These are phyloP conservation scores for Holacanthus passer DNA, from an alignment of 2,113 vertebrate species.

Conservation along the genomic window DNA sequence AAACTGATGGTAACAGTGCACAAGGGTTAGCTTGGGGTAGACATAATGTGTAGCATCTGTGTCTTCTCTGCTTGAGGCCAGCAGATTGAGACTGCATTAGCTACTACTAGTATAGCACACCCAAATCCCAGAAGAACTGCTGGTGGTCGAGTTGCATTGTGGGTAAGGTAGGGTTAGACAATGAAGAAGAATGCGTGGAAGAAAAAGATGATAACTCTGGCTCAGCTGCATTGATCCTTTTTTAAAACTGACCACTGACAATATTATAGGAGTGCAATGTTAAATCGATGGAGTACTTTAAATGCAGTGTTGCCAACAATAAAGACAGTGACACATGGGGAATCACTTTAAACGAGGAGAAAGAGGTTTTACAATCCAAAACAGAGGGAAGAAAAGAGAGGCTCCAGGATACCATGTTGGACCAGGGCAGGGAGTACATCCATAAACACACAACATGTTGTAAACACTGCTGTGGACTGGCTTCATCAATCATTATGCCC, in stretches of 20 bases:
- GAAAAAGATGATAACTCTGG: background rate
- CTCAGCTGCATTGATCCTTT: background rate
- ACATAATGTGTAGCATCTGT: background rate
- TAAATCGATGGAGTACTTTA: background rate
- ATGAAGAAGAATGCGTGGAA: background rate
- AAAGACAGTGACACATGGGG: no score
- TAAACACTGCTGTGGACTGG: background rate
- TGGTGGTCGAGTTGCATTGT: background rate
- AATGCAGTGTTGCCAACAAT: background rate
- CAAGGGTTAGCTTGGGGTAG: background rate
- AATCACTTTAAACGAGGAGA: background rate
- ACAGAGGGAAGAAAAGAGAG: background rate
- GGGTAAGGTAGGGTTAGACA: background rate
- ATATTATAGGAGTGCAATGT: background rate
- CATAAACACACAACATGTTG: no score
- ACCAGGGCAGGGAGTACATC: background rate
- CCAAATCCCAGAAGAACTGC: no score
- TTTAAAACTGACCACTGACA: background rate
- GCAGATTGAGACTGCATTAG: background rate
- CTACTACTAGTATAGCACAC: background rate
- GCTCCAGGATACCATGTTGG: background rate
- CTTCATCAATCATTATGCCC: background rate
- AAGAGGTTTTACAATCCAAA: background rate
- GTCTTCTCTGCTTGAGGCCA: background rate
- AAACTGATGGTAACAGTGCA: background rate